These are phyloP conservation scores for Anthophora plumipes DNA, from an alignment of 2,888 invertebrate species.

Conservation along the genomic window DNA sequence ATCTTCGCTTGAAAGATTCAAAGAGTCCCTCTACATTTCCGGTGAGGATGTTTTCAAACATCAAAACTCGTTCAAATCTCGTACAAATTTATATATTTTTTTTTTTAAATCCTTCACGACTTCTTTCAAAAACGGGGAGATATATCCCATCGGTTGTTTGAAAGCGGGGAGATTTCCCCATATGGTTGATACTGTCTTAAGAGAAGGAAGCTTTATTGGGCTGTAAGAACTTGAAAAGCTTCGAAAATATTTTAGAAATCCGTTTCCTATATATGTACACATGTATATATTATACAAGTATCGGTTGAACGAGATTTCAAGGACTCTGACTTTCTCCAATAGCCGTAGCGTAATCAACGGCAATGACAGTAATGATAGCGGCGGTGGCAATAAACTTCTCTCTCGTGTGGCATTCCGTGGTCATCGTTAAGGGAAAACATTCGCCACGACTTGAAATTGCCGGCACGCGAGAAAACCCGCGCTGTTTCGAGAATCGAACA, in stretches of 20 bases:
- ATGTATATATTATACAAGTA: slow-evolving; percentile 16
- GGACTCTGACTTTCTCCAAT: slow-evolving; percentile 48
- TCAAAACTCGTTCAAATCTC: no score
- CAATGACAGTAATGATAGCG: slow-evolving; percentile 59
- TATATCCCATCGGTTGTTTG: no score
- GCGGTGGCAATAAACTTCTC: slow-evolving; percentile 52
- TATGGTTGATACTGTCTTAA: no score
- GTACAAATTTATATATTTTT: no score
- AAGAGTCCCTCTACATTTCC: no score
- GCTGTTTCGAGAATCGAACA: slow-evolving; percentile 6
- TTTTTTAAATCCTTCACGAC: no score
- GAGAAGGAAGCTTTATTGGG: not conserved
- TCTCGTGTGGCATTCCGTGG: slow-evolving; percentile 32
- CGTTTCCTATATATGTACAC: no score
- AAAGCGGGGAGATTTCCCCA: no score
- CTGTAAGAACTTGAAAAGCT: not conserved
- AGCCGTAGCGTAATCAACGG: slow-evolving; percentile 46
- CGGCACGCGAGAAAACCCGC: slow-evolving; percentile 23
- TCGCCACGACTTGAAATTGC: slow-evolving; percentile 35
- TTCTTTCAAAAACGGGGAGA: no score
- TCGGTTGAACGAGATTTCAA: slow-evolving; percentile 41
- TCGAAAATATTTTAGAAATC: slow-evolving; percentile 47
- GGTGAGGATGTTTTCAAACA: no score
- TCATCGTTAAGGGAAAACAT: slow-evolving; percentile 42
- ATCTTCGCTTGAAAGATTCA: no score